phyloP scores from a whole-genome alignment of 2,113 vertebrate genomes.

The Podilymbus podiceps region DNA sequence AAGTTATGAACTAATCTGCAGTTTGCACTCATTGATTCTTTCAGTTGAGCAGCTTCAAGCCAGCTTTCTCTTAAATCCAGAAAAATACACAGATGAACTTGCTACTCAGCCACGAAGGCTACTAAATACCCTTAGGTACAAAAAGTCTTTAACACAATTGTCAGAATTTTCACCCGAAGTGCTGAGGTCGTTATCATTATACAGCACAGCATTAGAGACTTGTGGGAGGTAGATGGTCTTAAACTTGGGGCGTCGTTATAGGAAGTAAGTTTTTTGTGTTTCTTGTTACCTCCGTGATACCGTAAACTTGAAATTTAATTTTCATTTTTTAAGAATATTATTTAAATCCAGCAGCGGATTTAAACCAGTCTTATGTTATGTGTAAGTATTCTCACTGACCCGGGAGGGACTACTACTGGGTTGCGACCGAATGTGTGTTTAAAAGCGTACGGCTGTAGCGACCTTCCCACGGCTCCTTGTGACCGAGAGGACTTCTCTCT shows the following conservation, averaged over 20 bases:
- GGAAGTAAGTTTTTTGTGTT: neutral
- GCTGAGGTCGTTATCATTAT: fast-evolving
- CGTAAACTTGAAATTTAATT: neutral
- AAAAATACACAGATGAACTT: conserved; percentile 88
- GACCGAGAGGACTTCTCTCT: neutral
- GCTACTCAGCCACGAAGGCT: conserved; percentile 90
- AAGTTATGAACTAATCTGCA: conserved; percentile 88
- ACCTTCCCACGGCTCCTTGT: neutral
- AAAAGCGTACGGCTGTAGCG: neutral
- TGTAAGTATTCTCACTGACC: neutral
- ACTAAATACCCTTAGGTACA: conserved; percentile 90
- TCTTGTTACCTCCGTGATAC: fast-evolving
- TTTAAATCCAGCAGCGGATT: neutral
- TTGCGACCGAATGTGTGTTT: neutral
- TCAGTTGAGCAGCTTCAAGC: conserved; percentile 94
- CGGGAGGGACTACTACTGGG: neutral
- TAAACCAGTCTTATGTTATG: neutral
- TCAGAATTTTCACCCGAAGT: neutral
- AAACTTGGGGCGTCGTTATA: neutral
- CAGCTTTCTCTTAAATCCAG: conserved; percentile 88
- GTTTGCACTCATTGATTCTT: conserved; percentile 88
- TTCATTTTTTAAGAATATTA: neutral
- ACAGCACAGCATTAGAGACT: neutral
- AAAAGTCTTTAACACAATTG: neutral
- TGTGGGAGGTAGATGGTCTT: neutral